Base-by-base conservation (phyloP, 37 sponge, comb jelly and placozoan genomes). In the Mnemiopsis leidyi region DNA sequence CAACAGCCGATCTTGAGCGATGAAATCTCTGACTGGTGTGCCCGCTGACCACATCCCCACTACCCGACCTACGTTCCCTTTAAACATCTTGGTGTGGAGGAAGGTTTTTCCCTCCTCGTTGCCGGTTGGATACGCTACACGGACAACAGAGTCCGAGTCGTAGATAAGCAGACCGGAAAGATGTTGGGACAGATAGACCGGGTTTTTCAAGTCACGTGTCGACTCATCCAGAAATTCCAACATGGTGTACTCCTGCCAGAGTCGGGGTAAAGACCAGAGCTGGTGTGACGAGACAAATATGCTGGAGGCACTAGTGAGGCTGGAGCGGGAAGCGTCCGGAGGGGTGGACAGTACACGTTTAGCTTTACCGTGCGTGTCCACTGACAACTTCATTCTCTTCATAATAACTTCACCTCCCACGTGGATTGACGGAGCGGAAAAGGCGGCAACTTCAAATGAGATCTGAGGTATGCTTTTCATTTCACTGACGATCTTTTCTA, bases 41-140 rank as follows among this genome's bases (percentile, higher is more conserved):
- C 82, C 82, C 23, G 82, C 82, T 20, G 37, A 36, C 82, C 82
- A 79, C 82, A 79, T 79, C 36, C 82, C 82, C 82, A 79, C 82
- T 36, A 79, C 82, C 36, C 82, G 23, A 2, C 82, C 38, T 23
- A 79, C 82, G 21, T 79, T 79, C 1, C 82, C 36, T 33, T 79
- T 79, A 33, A 79, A 79, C 36, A 79, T 13, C 21, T 35, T 31
- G 36, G 37, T 79, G 37, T 79, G 82, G 35, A 79, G 82, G 82
- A 79, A 79, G 35, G 82, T 79, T 33, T 79, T 31, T 7, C 82
- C 82, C 23, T 79, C 82, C 38, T 79, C 82, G 32, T 79, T 79
- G 2, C 82, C 82, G 3, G 82, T 79, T 2, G 82, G 82, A 23
- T 79, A 79, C 2, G 82, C 32, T 13, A 79, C 82, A 34, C 82